Conservation (phyloP, 2,113 vertebrate species). For the Gyps fulvus region DNA sequence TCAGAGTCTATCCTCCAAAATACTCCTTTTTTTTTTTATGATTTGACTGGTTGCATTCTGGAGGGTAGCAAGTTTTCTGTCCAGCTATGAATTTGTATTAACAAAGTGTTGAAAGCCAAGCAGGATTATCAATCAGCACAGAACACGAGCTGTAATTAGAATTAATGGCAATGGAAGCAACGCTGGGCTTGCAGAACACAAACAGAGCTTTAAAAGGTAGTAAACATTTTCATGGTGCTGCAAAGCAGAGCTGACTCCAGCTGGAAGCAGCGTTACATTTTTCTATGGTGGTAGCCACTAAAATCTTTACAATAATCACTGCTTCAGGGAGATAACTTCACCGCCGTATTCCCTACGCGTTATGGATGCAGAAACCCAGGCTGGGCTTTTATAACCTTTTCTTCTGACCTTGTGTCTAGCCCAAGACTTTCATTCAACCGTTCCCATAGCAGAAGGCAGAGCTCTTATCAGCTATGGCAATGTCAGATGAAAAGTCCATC, state of each 20-base stretch:
- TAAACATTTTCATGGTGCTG: not conserved
- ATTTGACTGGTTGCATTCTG: not conserved
- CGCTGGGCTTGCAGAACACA: not conserved
- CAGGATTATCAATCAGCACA: not conserved
- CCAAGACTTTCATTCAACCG: not conserved
- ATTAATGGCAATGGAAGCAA: not conserved
- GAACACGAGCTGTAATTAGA: not conserved
- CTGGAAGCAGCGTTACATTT: not conserved
- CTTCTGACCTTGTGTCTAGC: not conserved
- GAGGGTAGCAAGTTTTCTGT: not conserved
- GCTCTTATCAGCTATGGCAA: not conserved
- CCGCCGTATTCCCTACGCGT: fast-evolving
- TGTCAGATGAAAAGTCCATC: not conserved
- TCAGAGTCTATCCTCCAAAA: not conserved
- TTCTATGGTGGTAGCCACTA: not conserved
- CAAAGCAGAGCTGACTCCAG: not conserved
- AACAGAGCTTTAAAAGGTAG: not conserved
- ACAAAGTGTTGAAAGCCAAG: not conserved
- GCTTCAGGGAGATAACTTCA: not conserved
- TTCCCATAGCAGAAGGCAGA: not conserved
- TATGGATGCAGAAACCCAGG: not conserved
- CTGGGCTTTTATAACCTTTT: not conserved
- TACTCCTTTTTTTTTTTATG: not conserved
- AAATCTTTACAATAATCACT: not conserved
- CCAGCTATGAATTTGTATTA: not conserved